Percentiles rank a stretch among this genome's conserved stretches.
Conservation (phyloP, 2,888 invertebrate species). For the Drosophila macrospina region DNA sequence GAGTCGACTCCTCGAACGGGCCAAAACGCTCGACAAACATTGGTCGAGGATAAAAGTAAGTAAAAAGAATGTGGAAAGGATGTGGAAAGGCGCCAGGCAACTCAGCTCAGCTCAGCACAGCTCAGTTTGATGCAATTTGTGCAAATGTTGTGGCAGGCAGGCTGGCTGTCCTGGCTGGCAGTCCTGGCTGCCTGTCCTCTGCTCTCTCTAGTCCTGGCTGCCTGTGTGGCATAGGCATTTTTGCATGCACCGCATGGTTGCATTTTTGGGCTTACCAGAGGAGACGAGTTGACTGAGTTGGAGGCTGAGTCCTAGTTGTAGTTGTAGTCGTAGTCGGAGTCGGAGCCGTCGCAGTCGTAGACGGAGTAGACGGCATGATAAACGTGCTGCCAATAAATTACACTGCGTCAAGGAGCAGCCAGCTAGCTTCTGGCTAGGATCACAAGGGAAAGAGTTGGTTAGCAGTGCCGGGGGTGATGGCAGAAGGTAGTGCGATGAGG, state of each 20-base stretch:
- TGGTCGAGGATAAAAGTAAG: constrained; percentile 74
- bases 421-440: constrained; percentile 37
- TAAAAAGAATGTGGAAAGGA: constrained; percentile 68
- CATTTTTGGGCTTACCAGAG: constrained; percentile 76
- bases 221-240: constrained; percentile 71
- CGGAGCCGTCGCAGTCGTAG: constrained; percentile 35
- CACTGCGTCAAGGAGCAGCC: constrained; percentile 73
- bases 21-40: constrained; percentile 77
- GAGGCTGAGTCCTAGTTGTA: constrained; percentile 23
- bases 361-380: constrained; percentile 74
- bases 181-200: not conserved
- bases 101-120: constrained; percentile 21
- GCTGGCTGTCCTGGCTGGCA: constrained; percentile 10
- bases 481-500: too few species aligned
- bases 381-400: constrained; percentile 81
- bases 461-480: constrained; percentile 10
- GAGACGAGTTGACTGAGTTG: constrained; percentile 29
- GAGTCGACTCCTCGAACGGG: constrained; percentile 15
- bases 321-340: constrained; percentile 10
- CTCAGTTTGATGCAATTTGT: constrained; percentile 70
- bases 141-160: constrained; percentile 68
- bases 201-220: constrained; percentile 1
- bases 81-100: constrained; percentile 58
- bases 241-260: constrained; percentile 80
- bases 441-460: not conserved